phyloP scores from a whole-genome alignment of 1,140 invertebrate genomes.

The Pachyrhynchus sulphureomaculatus region DNA sequence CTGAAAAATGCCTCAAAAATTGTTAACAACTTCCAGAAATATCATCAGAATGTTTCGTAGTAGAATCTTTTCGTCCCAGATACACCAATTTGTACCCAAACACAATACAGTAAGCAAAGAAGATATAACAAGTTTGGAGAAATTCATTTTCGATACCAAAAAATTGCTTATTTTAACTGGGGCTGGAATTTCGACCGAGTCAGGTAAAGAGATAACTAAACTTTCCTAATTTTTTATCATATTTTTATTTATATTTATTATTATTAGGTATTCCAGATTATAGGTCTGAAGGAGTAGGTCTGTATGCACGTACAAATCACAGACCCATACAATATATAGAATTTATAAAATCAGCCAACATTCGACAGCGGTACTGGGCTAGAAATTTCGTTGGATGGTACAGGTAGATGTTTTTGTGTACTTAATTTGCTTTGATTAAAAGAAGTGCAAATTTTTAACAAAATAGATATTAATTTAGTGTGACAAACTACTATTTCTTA shows the following conservation, averaged over 20 bases:
- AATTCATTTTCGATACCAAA: slow-evolving; percentile 63
- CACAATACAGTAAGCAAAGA: slow-evolving; percentile 62
- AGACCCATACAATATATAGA: slow-evolving; percentile 84
- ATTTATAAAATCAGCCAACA: slow-evolving; percentile 71
- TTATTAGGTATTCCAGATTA: slow-evolving; percentile 90
- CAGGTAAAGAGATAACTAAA: no score
- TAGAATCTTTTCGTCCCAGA: not conserved
- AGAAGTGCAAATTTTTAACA: no score
- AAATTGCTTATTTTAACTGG: slow-evolving; percentile 81
- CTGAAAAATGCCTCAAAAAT: no score
- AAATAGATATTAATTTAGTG: no score
- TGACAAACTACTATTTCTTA: no score
- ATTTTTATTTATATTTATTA: slow-evolving; percentile 41
- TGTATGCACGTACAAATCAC: slow-evolving; percentile 81
- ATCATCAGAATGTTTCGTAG: no score
- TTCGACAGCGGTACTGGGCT: slow-evolving; percentile 90
- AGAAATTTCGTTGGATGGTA: slow-evolving; percentile 94
- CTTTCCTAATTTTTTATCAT: no score
- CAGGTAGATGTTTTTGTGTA: slow-evolving; percentile 3
- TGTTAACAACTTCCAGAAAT: no score
- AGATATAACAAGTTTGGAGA: slow-evolving; percentile 64
- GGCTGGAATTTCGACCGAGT: slow-evolving; percentile 94
- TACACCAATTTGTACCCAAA: slow-evolving; percentile 66
- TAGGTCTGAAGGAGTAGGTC: slow-evolving; percentile 86
- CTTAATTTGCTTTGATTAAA: not conserved